Evolutionary conservation across 2,888 invertebrate species (phyloP).

Genomic region (Hirtodrosophila histrioides): DNA sequence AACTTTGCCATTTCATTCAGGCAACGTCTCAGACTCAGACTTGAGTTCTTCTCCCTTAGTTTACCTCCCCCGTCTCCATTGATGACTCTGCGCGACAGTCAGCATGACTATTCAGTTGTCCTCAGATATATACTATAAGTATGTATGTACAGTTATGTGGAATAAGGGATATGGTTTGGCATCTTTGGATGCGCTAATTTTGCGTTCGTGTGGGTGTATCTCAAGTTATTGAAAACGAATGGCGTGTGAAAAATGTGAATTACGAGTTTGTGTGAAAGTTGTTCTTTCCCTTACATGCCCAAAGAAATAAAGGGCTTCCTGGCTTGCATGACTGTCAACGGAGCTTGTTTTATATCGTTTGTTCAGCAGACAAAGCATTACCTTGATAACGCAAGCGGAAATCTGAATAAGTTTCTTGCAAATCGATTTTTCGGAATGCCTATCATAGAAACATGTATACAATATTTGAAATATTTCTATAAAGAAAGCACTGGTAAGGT

Average conservation of each 20-base stretch:
- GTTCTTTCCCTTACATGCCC: not conserved
- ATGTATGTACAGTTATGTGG: constrained; percentile 15
- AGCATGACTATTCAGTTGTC: constrained; percentile 65
- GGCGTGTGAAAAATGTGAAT: constrained; percentile 75
- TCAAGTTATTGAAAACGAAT: constrained; percentile 76
- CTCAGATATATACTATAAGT: constrained; percentile 8
- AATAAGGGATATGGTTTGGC: constrained; percentile 46
- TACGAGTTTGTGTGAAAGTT: constrained; percentile 50
- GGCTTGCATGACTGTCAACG: constrained; percentile 45
- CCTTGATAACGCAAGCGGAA: constrained; percentile 36
- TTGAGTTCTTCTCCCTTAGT: not conserved
- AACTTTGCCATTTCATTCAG: constrained; percentile 67
- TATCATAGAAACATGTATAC: not conserved
- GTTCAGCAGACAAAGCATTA: constrained; percentile 12
- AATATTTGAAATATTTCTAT: not conserved
- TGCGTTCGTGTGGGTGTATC: not conserved
- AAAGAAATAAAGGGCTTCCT: constrained; percentile 14
- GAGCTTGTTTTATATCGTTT: constrained; percentile 13
- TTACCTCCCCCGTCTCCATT: constrained; percentile 7
- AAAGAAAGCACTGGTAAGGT: too few relatives aligned
- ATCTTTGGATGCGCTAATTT: constrained; percentile 67
- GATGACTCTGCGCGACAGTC: constrained; percentile 61
- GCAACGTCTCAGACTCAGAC: constrained; percentile 18
- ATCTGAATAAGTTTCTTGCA: constrained; percentile 24
- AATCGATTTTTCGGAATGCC: constrained; percentile 6